Percentiles rank a stretch among this genome's conserved stretches.
Conservation (phyloP, 2,888 invertebrate genomes). For the Liodrosophila aerea region DNA sequence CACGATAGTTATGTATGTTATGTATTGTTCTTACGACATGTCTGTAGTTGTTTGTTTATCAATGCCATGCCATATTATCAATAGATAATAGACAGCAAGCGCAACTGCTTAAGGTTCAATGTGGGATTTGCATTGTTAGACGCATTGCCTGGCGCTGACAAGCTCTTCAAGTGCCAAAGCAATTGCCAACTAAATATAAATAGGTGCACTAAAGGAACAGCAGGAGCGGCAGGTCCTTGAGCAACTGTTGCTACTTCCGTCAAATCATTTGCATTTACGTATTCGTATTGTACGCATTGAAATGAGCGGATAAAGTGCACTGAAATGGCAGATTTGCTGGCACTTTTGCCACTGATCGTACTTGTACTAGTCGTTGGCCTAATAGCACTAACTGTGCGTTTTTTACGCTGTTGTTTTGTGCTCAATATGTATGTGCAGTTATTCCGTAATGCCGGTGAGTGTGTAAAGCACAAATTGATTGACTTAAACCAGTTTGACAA, state of each 20-base stretch:
- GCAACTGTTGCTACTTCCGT: background rate
- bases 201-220: too few species aligned
- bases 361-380: constrained; percentile 19
- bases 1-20: too few species aligned
- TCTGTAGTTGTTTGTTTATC: constrained; percentile 8
- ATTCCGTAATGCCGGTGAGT: constrained; percentile 44
- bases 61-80: too few species aligned
- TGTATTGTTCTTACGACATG: too few species aligned
- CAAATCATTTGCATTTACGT: constrained; percentile 45
- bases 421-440: constrained; percentile 38
- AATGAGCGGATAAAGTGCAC: constrained; percentile 11
- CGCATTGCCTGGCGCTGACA: constrained; percentile 25
- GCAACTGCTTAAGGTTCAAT: constrained; percentile 22
- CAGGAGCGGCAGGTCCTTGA: too few species aligned
- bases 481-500: too few species aligned
- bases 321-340: constrained; percentile 37
- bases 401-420: constrained; percentile 45
- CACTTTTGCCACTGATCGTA: constrained; percentile 38
- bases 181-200: too few species aligned
- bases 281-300: constrained; percentile 34
- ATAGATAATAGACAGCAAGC: constrained; percentile 8
- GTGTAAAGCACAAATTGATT: background rate
- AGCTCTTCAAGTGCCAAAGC: constrained; percentile 10
- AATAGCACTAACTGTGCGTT: constrained; percentile 30
- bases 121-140: constrained; percentile 6